Conservation (phyloP, 2,113 vertebrate genomes). For the Callionymus lyra region DNA sequence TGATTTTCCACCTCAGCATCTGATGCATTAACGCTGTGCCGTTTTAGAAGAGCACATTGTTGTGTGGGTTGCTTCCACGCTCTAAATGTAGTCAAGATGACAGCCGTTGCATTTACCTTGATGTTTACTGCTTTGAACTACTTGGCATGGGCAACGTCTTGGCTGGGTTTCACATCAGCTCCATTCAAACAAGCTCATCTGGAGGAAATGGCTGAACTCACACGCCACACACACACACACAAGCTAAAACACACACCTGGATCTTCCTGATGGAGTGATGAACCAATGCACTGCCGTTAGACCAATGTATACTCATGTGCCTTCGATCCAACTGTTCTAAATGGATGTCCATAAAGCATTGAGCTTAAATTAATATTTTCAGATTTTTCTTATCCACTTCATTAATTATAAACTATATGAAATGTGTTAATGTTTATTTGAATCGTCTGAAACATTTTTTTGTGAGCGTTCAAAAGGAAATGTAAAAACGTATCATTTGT, state of each 20-base stretch:
- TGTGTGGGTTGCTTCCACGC: constrained; percentile 32
- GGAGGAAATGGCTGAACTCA: constrained; percentile 39
- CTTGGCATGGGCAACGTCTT: constrained; percentile 47
- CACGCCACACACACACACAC: not conserved
- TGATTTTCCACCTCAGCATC: constrained; percentile 31
- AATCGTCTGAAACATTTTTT: too few species aligned
- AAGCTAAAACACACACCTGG: constrained; percentile 43
- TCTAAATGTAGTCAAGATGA: constrained; percentile 58
- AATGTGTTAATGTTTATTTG: too few species aligned
- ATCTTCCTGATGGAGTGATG: constrained; percentile 43
- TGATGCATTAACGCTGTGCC: constrained; percentile 21
- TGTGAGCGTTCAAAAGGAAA: too few species aligned
- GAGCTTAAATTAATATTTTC: too few species aligned
- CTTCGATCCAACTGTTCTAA: too few species aligned
- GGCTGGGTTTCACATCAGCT: constrained; percentile 41
- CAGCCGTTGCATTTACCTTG: constrained; percentile 65
- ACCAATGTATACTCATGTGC: not conserved
- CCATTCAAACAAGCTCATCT: constrained; percentile 68
- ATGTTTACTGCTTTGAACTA: constrained; percentile 64
- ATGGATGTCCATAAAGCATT: too few species aligned
- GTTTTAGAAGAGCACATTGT: constrained; percentile 30
- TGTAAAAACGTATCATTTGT: too few species aligned
- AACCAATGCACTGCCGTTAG: constrained; percentile 6
- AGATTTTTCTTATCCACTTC: too few species aligned
- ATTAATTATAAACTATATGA: too few species aligned